phyloP scores from a whole-genome alignment of 1,140 invertebrate species.

The Belonocnema kinseyi region DNA sequence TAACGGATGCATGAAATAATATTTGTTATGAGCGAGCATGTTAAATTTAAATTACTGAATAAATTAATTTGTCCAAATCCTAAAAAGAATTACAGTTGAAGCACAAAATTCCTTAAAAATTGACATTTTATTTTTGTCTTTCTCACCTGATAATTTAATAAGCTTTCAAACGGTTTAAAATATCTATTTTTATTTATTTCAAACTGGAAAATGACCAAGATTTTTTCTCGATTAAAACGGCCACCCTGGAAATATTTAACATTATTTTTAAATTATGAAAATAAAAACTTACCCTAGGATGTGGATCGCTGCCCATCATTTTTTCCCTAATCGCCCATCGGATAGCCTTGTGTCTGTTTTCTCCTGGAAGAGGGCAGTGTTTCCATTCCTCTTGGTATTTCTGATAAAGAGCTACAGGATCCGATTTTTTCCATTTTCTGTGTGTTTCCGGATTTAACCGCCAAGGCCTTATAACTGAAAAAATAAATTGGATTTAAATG shows the following conservation, averaged over 20 bases:
- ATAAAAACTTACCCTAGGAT: slow-evolving; percentile 63
- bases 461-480: slow-evolving; percentile 76
- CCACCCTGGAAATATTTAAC: not conserved
- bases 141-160: too few species aligned
- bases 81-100: too few species aligned
- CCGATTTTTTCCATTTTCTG: slow-evolving; percentile 73
- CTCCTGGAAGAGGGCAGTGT: slow-evolving; percentile 83
- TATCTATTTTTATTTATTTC: too few species aligned
- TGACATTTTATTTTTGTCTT: too few species aligned
- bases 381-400: slow-evolving; percentile 85
- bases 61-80: too few species aligned
- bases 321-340: slow-evolving; percentile 80
- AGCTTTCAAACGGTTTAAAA: too few species aligned
- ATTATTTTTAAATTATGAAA: slow-evolving; percentile 13
- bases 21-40: too few species aligned
- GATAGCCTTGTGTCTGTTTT: slow-evolving; percentile 78
- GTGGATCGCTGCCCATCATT: slow-evolving; percentile 74
- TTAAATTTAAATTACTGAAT: too few species aligned
- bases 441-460: slow-evolving; percentile 62
- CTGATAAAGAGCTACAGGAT: slow-evolving; percentile 85
- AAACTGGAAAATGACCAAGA: too few species aligned
- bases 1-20: too few species aligned
- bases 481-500: slow-evolving; percentile 32
- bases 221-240: too few species aligned
- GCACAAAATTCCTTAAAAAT: too few species aligned